Evolutionary conservation across 2,888 invertebrate species (phyloP), one percentile per base, ranked within the genome.

Genomic region (Thyatira batis): DNA sequence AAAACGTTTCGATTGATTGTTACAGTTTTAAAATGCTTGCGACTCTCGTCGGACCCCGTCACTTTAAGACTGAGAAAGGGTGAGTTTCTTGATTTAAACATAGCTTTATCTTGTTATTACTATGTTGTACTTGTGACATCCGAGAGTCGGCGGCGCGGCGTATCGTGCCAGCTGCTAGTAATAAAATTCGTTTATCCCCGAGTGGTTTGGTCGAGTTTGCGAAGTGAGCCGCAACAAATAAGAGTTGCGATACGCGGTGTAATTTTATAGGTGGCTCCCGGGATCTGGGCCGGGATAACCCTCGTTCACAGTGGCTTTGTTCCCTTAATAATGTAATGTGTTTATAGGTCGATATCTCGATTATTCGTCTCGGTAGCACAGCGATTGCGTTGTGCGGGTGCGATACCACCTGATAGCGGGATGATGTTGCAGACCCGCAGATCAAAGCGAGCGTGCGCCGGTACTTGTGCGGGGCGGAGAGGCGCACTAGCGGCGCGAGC

Each of bases 11-110:
- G 64, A 69, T 79, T 79, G 70, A 79, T 83, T 92, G 87, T 95
- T 95, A 76, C 94, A 97, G 97, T 97, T 92, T 93, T 97, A 93
- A 97, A 97, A 96, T 97, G 97, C 93, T 95, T 98, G 85, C 95
- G 97, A 85, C 94, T 98, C 83, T 97, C 97, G 71, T 94, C 96
- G 92, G 97, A 97, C 93, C 95, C 97, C 79, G 97, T 98, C 82
- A 97, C 96, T 84, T 93, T 98, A 90, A 96, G 96, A 93, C 94
- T 98, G 87, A 96, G 95, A 94, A 95, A 97, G 94, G 97, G 97
- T 97, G 93, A 95, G 94, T 90, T 64, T 63, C 54, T 59, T 63
- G 61, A 71, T 67, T 71, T 69, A 68, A 61, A 67, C 57, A 55
- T 57, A 65, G 65, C 62, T 63, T 67, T 69, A 58, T 64, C 53